phyloP scores from a whole-genome alignment of 1,140 invertebrate genomes.

The Drosophila lowei region DNA sequence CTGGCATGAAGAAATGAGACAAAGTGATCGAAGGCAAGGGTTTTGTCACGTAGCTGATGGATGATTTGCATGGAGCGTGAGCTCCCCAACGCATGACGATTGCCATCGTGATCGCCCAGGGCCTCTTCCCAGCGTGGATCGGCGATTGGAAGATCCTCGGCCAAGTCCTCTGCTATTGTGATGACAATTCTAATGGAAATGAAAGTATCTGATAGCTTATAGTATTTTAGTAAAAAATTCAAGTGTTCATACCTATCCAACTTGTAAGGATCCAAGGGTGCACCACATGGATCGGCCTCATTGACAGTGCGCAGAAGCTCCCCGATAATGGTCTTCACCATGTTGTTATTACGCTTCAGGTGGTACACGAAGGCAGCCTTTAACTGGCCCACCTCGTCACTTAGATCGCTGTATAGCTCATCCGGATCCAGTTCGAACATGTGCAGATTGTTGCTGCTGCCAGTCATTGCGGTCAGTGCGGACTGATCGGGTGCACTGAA shows the following conservation, averaged over 20 bases:
- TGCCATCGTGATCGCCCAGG: constrained; percentile 43
- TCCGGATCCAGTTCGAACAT: constrained; percentile 89
- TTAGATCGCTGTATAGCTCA: constrained; percentile 86
- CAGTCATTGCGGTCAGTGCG: background rate
- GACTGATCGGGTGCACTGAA: constrained; percentile 43
- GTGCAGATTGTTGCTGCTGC: constrained; percentile 85
- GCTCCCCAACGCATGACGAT: constrained; percentile 84
- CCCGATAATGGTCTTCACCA: constrained; percentile 87
- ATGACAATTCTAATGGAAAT: constrained; percentile 85
- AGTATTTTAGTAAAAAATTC: constrained; percentile 84
- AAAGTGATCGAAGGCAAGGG: constrained; percentile 89
- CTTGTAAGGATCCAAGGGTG: constrained; percentile 59
- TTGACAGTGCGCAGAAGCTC: constrained; percentile 86
- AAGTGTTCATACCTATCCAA: constrained; percentile 79
- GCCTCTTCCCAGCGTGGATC: constrained; percentile 92
- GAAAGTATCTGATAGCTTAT: constrained; percentile 78
- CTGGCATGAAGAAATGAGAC: constrained; percentile 90
- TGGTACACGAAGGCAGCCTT: constrained; percentile 92
- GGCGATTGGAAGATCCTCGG: constrained; percentile 93
- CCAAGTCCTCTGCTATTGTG: constrained; percentile 89
- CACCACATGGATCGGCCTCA: constrained; percentile 78
- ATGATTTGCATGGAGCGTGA: constrained; percentile 90
- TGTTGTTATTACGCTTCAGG: constrained; percentile 84
- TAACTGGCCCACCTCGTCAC: constrained; percentile 87
- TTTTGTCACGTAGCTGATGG: constrained; percentile 93